Evolutionary conservation across 2,888 invertebrate species (phyloP).

Genomic region (Ferrisia virgata): DNA sequence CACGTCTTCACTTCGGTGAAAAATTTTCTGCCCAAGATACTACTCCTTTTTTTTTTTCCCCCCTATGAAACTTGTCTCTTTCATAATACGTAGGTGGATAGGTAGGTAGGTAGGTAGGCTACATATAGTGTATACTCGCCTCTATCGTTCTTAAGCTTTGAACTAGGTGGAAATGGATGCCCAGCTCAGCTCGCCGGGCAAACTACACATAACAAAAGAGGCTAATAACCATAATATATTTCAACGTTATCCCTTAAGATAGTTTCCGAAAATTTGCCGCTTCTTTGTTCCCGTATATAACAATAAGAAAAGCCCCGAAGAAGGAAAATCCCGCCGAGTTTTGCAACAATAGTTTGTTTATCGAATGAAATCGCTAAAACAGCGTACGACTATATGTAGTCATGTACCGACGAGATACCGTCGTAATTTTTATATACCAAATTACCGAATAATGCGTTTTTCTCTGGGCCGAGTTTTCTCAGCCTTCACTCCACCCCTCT

Average conservation of each 20-base stretch:
- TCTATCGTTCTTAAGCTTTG: neutral
- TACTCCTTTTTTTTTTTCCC: neutral
- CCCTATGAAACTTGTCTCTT: neutral
- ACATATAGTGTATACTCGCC: neutral
- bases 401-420: slow-evolving; percentile 3
- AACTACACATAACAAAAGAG: slow-evolving; percentile 38
- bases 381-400: slow-evolving; percentile 18
- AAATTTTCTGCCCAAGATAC: neutral
- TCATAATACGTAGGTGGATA: neutral
- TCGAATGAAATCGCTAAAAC: slow-evolving; percentile 28
- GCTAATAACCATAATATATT: slow-evolving; percentile 43
- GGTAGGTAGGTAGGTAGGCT: no score
- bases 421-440: slow-evolving; percentile 19
- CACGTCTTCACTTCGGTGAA: neutral
- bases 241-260: slow-evolving; percentile 32
- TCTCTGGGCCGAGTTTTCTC: neutral
- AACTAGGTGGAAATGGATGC: slow-evolving; percentile 33
- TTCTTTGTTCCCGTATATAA: slow-evolving; percentile 32
- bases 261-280: slow-evolving; percentile 42
- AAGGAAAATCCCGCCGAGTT: slow-evolving; percentile 30
- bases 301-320: slow-evolving; percentile 30
- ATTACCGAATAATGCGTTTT: slow-evolving; percentile 15
- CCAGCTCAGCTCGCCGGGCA: neutral
- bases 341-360: slow-evolving; percentile 30
- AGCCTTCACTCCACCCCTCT: neutral